Conservation (phyloP, 2,113 vertebrate species). For the Verasper variegatus region DNA sequence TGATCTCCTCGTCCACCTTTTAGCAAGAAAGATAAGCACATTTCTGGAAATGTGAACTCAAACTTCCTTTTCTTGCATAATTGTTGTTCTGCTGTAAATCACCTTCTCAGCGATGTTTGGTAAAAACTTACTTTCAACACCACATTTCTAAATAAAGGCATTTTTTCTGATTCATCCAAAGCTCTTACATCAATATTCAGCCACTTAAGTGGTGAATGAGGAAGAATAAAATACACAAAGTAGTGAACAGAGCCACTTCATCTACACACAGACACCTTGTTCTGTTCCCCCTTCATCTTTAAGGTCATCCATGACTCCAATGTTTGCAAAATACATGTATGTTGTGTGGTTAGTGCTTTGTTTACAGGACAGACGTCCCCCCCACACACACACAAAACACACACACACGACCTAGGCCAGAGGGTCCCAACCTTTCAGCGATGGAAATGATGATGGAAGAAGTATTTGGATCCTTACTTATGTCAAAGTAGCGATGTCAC, state of each 20-base stretch:
- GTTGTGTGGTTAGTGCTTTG: not conserved
- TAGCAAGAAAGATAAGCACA: no score
- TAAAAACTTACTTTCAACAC: not conserved
- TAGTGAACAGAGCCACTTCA: not conserved
- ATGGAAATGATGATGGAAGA: no score
- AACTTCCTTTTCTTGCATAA: not conserved
- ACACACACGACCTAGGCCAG: not conserved
- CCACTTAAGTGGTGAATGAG: not conserved
- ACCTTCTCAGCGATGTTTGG: not conserved
- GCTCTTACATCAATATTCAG: not conserved
- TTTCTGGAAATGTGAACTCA: not conserved
- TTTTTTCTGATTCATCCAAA: not conserved
- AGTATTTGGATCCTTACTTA: no score
- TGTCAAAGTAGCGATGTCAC: no score
- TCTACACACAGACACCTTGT: no score
- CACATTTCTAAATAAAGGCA: not conserved
- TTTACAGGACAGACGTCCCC: not conserved
- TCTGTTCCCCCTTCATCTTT: not conserved
- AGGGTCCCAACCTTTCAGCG: not conserved
- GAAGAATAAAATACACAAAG: not conserved
- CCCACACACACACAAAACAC: fast-evolving
- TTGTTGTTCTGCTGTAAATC: not conserved
- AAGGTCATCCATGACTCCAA: not conserved
- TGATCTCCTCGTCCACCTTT: not conserved
- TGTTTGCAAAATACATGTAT: conserved; percentile 14